These are phyloP conservation scores for Rutilus rutilus DNA, from an alignment of 2,113 vertebrate species.

Conservation along the genomic window DNA sequence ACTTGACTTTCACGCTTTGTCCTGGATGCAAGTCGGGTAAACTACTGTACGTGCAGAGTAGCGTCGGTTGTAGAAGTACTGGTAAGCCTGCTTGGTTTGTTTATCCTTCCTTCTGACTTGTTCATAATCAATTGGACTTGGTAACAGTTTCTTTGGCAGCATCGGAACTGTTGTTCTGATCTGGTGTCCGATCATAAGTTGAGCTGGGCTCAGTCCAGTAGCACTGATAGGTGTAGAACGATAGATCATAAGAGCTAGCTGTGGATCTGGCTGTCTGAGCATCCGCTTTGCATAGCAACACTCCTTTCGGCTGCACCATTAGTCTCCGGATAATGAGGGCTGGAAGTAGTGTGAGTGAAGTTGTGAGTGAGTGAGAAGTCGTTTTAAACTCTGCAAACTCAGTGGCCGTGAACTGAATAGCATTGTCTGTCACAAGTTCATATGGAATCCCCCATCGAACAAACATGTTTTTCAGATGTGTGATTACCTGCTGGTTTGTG, in stretches of 20 bases:
- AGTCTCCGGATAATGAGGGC: constrained; percentile 9
- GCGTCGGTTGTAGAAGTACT: neutral
- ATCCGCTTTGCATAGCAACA: constrained; percentile 31
- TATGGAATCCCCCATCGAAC: constrained; percentile 10
- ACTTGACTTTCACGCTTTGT: neutral
- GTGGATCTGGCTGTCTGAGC: constrained; percentile 31
- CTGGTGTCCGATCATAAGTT: neutral
- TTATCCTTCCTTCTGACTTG: neutral
- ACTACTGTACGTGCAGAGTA: neutral
- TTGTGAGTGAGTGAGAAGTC: neutral
- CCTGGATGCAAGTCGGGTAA: constrained; percentile 3
- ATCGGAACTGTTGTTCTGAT: constrained; percentile 9
- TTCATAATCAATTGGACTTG: neutral
- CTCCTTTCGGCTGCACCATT: constrained; percentile 23
- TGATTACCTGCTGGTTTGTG: constrained; percentile 25
- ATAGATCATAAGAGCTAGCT: constrained; percentile 26
- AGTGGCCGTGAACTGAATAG: constrained; percentile 1
- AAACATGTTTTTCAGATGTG: constrained; percentile 32
- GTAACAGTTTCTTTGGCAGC: neutral
- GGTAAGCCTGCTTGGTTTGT: neutral
- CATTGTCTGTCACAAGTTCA: constrained; percentile 24
- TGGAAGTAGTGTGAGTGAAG: constrained; percentile 15
- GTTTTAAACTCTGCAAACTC: constrained; percentile 10
- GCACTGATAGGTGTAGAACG: neutral
- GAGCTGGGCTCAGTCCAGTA: neutral